Conservation (phyloP, 2,113 vertebrate genomes). For the Loxodonta africana region DNA sequence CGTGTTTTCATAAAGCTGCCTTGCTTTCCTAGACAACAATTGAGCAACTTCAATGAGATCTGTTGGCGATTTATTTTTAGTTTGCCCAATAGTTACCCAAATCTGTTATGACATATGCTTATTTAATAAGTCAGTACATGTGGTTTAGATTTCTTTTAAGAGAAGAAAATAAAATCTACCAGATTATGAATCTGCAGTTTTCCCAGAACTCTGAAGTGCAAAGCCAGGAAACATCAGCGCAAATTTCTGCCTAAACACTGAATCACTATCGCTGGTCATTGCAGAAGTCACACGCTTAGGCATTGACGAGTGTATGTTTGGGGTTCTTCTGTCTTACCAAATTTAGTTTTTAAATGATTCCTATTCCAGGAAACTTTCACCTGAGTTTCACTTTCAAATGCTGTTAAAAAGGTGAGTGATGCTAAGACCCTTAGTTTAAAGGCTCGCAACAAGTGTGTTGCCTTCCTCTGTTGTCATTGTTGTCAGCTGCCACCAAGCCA, state of each 20-base stretch:
- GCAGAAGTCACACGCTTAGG: not conserved
- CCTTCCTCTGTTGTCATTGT: not conserved
- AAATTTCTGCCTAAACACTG: not conserved
- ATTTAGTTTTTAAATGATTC: not conserved
- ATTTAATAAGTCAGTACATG: conserved; percentile 45
- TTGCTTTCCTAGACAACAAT: not conserved
- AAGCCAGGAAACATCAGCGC: not conserved
- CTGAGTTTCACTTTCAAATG: conserved; percentile 22
- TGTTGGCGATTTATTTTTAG: conserved; percentile 32
- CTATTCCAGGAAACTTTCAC: not conserved
- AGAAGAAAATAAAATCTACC: not conserved
- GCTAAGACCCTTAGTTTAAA: not conserved
- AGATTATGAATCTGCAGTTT: not conserved
- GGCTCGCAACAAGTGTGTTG: not conserved
- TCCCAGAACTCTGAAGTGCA: not conserved
- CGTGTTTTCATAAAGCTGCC: not conserved
- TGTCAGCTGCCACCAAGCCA: no score
- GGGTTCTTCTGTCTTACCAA: not conserved
- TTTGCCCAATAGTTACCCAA: conserved; percentile 34
- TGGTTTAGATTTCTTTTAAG: conserved; percentile 54
- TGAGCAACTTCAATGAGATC: not conserved
- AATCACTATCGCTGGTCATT: not conserved
- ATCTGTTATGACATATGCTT: conserved; percentile 20
- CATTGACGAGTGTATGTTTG: not conserved
- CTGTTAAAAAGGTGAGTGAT: not conserved